Evolutionary conservation across 1,140 invertebrate species (phyloP), one percentile per base, ranked within the genome.

Genomic region (Eumeta japonica): DNA sequence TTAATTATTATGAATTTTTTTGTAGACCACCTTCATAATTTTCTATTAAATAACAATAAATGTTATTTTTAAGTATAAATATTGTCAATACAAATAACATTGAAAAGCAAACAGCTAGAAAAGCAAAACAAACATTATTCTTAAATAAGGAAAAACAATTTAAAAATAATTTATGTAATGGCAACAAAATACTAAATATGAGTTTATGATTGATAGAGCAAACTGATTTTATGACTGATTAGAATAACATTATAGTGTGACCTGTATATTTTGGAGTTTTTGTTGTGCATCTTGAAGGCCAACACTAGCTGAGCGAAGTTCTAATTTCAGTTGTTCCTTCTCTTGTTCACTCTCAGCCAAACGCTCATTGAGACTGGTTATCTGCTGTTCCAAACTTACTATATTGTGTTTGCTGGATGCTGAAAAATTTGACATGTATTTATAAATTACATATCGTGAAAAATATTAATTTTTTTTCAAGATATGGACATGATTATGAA

Each of bases 321-420:
- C 65, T 19, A 68, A 20, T 13, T 51, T 51, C 16, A 77, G 43
- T 16, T 73, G 65, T 12, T 76, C 68, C 28, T 71, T 71, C 1
- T 67, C 61, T 19, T 55, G 50, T 16, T 67, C 58, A 28, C 55
- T 52, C 7, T 57, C 50, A 4, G 58, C 35, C 17, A 70, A 20
- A 32, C 66, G 64, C 17, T 62, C 52, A 1, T 49, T 55, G 3
- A 73, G 39, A 0, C 37, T 42, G 0, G 41, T 52, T 15, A 71
- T 46, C 35, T 66, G 55, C 18, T 73, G 67, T 34, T 76, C 70
- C 10, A 68, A 37, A 42, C 75, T 66, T 32, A 66, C 55, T 14
- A 68, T 46, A 24, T 65, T 64, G 35, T 74, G 70, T 45, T 76
- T 75, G 41, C 60, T 63, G 18, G 64, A 65, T 12, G 64, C 74